Base-by-base conservation (phyloP, 2,888 invertebrate species). In the Tinea semifulvella region DNA sequence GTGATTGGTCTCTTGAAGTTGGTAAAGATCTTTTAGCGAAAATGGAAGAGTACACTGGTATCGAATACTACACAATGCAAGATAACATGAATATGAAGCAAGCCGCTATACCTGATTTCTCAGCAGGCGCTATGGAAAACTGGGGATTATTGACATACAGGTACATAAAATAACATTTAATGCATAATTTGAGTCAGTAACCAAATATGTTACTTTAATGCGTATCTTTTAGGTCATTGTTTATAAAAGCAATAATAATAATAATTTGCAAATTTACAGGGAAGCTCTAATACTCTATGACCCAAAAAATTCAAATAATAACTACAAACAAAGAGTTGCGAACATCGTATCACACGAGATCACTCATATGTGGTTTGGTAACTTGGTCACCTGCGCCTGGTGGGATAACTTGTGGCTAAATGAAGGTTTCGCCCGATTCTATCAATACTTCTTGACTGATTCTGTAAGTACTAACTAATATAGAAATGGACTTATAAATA, bases 331-430 rank as follows among this genome's bases (percentile, higher is more conserved):
- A 54, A 76, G 83, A 42, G 83, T 90, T 1, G 86, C 87, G 1
- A 83, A 86, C 16, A 85, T 88, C 2, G 80, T 91, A 3, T 83
- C 89, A 0, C 94, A 94, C 57, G 94, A 94, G 64, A 65, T 92
- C 43, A 86, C 90, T 1, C 94, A 94, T 61, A 89, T 88, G 82
- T 92, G 92, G 91, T 90, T 92, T 53, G 92, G 92, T 4, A 89
- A 91, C 58, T 71, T 88, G 13, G 87, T 91, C 13, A 90, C 91
- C 0, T 86, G 87, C 46, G 83, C 85, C 25, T 90, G 90, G 90
- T 91, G 91, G 91, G 83, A 85, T 47, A 86, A 85, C 53, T 74
- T 88, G 1, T 91, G 90, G 89, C 68, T 91, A 0, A 88, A 85
- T 56, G 87, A 88, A 61, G 88, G 81, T 5, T 90, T 91, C 48